These are phyloP conservation scores for Tautogolabrus adspersus DNA, from an alignment of 2,113 vertebrate genomes.

Conservation along the genomic window DNA sequence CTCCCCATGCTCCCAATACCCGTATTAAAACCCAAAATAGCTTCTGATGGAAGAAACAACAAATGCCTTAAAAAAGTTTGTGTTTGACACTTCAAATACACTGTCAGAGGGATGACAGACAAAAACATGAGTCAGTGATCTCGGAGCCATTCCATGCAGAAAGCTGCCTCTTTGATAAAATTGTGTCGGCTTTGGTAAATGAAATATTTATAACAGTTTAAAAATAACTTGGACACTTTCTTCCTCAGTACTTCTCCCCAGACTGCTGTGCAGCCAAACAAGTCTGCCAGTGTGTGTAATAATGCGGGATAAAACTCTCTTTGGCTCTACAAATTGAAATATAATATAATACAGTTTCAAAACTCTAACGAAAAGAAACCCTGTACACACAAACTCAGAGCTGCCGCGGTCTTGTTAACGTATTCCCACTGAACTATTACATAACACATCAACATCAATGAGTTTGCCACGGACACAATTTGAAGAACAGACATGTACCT, in stretches of 20 bases:
- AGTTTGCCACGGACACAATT: conserved; percentile 39
- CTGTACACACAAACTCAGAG: conserved; percentile 1
- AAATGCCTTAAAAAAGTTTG: neutral
- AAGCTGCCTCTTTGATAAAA: conserved; percentile 38
- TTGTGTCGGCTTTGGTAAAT: conserved; percentile 40
- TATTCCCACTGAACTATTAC: conserved; percentile 60
- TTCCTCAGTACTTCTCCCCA: conserved; percentile 23
- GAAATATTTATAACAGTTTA: conserved; percentile 66
- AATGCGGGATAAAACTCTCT: neutral
- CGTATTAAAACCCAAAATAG: conserved; percentile 12
- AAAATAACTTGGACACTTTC: conserved; percentile 63
- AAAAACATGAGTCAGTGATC: conserved; percentile 28
- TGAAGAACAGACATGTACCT: conserved; percentile 5
- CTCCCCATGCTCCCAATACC: neutral
- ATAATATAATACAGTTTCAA: neutral
- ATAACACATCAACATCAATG: conserved; percentile 70
- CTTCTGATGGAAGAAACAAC: conserved; percentile 14
- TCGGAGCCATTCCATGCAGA: conserved; percentile 5
- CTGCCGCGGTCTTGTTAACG: conserved; percentile 1
- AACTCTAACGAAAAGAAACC: neutral
- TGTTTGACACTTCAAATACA: conserved; percentile 6
- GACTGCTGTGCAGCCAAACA: conserved; percentile 28
- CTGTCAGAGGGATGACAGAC: neutral
- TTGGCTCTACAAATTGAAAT: too few relatives aligned
- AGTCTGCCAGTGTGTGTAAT: neutral